Conservation (phyloP, 2,888 invertebrate genomes). For the Lasioglossum oenotherae region DNA sequence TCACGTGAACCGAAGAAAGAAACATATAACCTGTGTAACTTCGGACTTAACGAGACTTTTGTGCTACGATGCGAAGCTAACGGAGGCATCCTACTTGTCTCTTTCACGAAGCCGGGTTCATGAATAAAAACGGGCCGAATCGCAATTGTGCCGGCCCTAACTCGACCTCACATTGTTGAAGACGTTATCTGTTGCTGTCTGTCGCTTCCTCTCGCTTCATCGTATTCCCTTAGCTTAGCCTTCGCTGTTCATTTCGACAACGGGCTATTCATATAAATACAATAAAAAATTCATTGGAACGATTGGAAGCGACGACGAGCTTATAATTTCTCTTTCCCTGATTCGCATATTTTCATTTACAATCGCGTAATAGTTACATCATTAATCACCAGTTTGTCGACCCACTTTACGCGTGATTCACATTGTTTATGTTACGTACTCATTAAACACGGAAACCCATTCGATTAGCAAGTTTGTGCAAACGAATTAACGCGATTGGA, state of each 20-base stretch:
- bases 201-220: not conserved
- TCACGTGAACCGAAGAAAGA: constrained; percentile 62
- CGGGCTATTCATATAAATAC: not conserved
- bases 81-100: constrained; percentile 64
- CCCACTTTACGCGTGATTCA: not conserved
- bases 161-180: constrained; percentile 18
- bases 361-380: not conserved
- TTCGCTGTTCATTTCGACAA: not conserved
- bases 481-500: not conserved
- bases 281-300: not conserved
- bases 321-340: not conserved
- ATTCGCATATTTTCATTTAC: not conserved
- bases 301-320: not conserved
- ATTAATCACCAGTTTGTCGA: not conserved
- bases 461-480: not conserved
- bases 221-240: constrained; percentile 7
- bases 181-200: not conserved
- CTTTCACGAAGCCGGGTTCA: constrained; percentile 44
- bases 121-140: constrained; percentile 58
- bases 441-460: not conserved
- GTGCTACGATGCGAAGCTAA: constrained; percentile 60
- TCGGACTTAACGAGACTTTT: constrained; percentile 69
- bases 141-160: constrained; percentile 48
- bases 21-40: constrained; percentile 53
- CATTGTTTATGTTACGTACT: not conserved